Evolutionary conservation across 2,888 invertebrate genomes (phyloP).

Genomic region (Sarcophaga rosellei): DNA sequence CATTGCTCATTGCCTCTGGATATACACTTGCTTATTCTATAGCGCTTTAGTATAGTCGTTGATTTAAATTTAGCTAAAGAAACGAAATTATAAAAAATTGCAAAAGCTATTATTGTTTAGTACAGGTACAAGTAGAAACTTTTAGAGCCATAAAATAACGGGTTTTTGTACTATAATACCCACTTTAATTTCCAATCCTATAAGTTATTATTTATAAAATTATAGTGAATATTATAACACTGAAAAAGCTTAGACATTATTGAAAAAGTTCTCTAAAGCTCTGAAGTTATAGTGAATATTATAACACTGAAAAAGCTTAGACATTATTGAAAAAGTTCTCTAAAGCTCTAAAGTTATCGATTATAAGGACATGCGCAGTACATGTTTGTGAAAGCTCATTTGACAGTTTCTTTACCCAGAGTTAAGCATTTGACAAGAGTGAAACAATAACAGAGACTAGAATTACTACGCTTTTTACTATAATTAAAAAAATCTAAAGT

Average conservation of each 20-base stretch:
- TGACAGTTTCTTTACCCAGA: neutral
- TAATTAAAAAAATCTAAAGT: constrained; percentile 33
- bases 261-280: too few species aligned
- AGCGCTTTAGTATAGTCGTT: too few species aligned
- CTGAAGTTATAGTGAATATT: neutral
- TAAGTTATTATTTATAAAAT: constrained; percentile 5
- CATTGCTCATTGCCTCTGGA: too few species aligned
- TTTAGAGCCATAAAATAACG: constrained; percentile 7
- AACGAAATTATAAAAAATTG: too few species aligned
- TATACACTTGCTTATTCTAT: too few species aligned
- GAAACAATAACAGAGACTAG: constrained; percentile 47
- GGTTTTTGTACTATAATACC: constrained; percentile 6
- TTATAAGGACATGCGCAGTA: constrained; percentile 13
- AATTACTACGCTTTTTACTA: constrained; percentile 47
- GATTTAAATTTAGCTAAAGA: too few species aligned
- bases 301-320: neutral
- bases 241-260: neutral
- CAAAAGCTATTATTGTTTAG: too few species aligned
- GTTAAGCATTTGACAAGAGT: neutral
- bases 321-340: too few species aligned
- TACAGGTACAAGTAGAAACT: neutral
- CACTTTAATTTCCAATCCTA: constrained; percentile 22
- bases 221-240: neutral
- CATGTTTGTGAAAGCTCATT: neutral
- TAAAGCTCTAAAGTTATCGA: neutral